Conservation (phyloP, 37 sponge, comb jelly and placozoan genomes). For the Beroe forskalii region DNA sequence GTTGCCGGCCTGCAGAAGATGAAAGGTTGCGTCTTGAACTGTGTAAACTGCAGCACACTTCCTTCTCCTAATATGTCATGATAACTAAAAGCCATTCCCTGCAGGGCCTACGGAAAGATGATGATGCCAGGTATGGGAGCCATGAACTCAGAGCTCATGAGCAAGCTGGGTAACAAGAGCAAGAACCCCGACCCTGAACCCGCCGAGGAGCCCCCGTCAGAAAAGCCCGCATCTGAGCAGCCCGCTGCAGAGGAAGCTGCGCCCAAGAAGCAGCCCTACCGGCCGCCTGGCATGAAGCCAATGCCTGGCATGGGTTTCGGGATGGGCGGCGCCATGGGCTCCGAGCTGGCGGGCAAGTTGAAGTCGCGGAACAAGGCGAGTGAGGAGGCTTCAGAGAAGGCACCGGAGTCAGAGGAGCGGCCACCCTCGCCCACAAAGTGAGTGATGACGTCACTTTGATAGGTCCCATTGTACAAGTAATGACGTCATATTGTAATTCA, state of each 20-base stretch:
- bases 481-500: too few species aligned
- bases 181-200: not conserved
- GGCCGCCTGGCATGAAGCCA: not conserved
- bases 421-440: not conserved
- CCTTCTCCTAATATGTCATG: too few species aligned
- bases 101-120: conserved; percentile 28
- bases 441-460: too few species aligned
- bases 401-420: not conserved
- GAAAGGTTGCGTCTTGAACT: too few species aligned
- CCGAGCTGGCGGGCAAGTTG: conserved; percentile 16
- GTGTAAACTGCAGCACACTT: too few species aligned
- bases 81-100: too few species aligned
- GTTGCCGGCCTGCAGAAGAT: too few species aligned
- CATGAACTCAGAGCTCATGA: conserved; percentile 1
- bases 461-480: too few species aligned
- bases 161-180: not conserved
- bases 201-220: not conserved
- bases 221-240: too few species aligned
- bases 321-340: not conserved
- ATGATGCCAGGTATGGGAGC: not conserved
- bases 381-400: not conserved
- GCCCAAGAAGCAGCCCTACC: conserved; percentile 18
- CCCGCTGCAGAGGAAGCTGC: too few species aligned
- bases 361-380: conserved; percentile 17
- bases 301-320: conserved; percentile 32